Conservation (phyloP, 1,140 invertebrate species). For the Dufourea novaeangliae region DNA sequence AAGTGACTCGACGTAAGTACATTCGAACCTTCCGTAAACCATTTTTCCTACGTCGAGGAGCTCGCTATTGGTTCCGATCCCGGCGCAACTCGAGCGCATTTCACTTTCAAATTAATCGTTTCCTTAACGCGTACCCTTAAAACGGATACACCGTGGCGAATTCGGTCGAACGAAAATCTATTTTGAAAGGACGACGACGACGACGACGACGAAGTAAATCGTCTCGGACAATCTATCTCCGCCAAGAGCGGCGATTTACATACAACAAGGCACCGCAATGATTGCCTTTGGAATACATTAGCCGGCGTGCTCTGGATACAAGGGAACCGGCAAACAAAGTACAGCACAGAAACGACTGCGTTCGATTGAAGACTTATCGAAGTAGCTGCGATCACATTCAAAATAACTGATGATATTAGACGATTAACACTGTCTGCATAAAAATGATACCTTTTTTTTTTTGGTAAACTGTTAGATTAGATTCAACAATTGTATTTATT, state of each 20-base stretch:
- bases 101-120: conserved; percentile 11
- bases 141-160: neutral
- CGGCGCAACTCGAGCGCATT: neutral
- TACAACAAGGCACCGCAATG: conserved; percentile 69
- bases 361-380: conserved; percentile 1
- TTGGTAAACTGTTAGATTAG: too few relatives aligned
- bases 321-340: conserved; percentile 39
- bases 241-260: conserved; percentile 62
- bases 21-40: neutral
- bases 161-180: conserved; percentile 47
- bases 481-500: too few relatives aligned
- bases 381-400: conserved; percentile 12
- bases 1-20: neutral
- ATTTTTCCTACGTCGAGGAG: neutral
- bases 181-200: conserved; percentile 33
- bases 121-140: neutral
- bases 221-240: conserved; percentile 59
- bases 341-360: neutral
- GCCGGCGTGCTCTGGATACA: conserved; percentile 49
- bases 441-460: too few relatives aligned
- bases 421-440: neutral
- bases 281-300: conserved; percentile 68
- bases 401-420: neutral
- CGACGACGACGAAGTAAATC: neutral
- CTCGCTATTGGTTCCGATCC: neutral